Conservation (phyloP, 1,140 invertebrate species). For the Thrips palmi region DNA sequence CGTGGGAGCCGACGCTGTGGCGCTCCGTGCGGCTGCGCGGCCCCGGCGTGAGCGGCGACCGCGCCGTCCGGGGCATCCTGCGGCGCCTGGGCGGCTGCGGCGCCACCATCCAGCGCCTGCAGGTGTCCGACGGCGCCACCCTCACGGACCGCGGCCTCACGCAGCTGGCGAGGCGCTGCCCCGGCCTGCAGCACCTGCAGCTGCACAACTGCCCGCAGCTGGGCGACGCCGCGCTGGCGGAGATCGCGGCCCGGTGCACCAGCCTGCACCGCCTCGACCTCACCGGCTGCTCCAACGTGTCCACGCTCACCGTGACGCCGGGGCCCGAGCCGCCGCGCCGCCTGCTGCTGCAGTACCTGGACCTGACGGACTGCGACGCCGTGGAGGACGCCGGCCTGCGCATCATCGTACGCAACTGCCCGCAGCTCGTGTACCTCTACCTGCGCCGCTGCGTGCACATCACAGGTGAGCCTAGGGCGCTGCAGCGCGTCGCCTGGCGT, state of each 20-base stretch:
- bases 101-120: conserved; percentile 37
- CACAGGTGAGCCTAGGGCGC: conserved; percentile 34
- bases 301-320: conserved; percentile 44
- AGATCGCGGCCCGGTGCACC: conserved; percentile 40
- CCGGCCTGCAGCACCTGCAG: conserved; percentile 50
- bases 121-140: conserved; percentile 49
- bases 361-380: conserved; percentile 68
- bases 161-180: conserved; percentile 45
- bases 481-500: too few species aligned
- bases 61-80: conserved; percentile 42
- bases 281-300: conserved; percentile 49
- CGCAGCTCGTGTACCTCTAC: conserved; percentile 74
- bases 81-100: conserved; percentile 34
- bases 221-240: conserved; percentile 44
- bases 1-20: conserved; percentile 66
- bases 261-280: conserved; percentile 56
- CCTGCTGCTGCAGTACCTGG: conserved; percentile 48
- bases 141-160: conserved; percentile 57
- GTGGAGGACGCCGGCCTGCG: conserved; percentile 67
- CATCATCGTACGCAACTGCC: conserved; percentile 65
- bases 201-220: conserved; percentile 45
- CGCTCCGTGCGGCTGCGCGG: conserved; percentile 42
- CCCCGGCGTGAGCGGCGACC: conserved; percentile 43
- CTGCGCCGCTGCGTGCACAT: conserved; percentile 69
- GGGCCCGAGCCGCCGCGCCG: conserved; percentile 36